Evolutionary conservation across 2,113 vertebrate species (phyloP), one percentile per base, ranked within the genome.

Genomic region (Amphiprion percula): DNA sequence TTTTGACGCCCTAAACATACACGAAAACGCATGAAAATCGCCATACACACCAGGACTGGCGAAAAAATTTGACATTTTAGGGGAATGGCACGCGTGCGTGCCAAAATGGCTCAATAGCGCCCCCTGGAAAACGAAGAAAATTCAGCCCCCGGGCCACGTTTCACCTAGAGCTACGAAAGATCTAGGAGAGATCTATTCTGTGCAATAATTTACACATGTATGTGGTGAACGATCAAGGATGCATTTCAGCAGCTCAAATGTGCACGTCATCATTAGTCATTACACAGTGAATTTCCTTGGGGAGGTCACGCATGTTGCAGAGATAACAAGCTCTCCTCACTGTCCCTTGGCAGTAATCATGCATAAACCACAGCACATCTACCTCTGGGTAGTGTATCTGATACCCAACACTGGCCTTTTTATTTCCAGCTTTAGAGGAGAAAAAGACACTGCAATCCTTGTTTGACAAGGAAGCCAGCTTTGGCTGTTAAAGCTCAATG

Each of bases 241-340:
- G 58, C 26, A 50, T 75, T 78, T 76, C 70, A 76, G 60, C 39
- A 23, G 14, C 39, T 28, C 28, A 19, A 63, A 65, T 33, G 15
- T 64, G 68, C 60, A 50, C 56, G 68, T 66, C 47, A 59, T 87
- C 69, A 76, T 60, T 8, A 77, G 58, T 69, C 76, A 80, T 86
- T 90, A 85, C 26, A 55, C 75, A 53, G 28, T 55, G 67, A 50
- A 68, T 74, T 74, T 80, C 62, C 72, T 52, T 55, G 46, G 74
- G 79, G 74, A 87, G 87, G 84, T 87, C 84, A 77, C 70, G 81
- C 82, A 84, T 82, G 82, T 81, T 73, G 69, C 66, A 26, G 79
- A 70, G 82, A 82, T 90, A 90, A 87, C 79, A 88, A 88, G 85
- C 82, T 74, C 65, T 73, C 68, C 64, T 86, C 19, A 5, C 58